Evolutionary conservation across 2,797 vertebrate genomes (phyloP).

Genomic region (Malurus splendens): DNA sequence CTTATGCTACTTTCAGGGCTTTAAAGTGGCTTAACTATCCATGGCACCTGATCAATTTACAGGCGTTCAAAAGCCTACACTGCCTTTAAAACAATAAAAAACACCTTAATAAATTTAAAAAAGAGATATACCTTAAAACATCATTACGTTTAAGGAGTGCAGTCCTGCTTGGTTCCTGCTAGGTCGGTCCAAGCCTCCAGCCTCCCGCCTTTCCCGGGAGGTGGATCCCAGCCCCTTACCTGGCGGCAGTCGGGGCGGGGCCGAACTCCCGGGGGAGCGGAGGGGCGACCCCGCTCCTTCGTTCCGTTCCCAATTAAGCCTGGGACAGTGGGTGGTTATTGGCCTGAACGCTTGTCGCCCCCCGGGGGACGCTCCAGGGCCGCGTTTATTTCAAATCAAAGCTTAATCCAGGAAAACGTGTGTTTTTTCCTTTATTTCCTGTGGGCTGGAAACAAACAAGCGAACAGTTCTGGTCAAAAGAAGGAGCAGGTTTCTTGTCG

Average conservation of each 20-base stretch:
- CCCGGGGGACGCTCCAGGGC: background rate
- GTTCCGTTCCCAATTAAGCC: slow-evolving; percentile 25
- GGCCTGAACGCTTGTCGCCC: background rate
- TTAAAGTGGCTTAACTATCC: background rate
- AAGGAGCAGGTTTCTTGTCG: background rate
- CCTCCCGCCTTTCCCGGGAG: fast-evolving
- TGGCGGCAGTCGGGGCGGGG: background rate
- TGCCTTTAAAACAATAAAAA: background rate
- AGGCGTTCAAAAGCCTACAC: background rate
- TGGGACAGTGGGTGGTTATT: background rate
- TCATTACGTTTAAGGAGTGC: background rate
- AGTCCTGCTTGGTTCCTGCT: background rate
- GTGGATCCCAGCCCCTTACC: background rate
- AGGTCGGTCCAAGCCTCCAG: background rate
- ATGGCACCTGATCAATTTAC: background rate
- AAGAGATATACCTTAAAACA: background rate
- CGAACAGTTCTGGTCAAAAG: background rate
- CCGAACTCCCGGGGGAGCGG: fast-evolving
- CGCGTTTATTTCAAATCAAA: background rate
- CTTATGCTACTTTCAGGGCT: background rate
- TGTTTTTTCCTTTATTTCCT: background rate
- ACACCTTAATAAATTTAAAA: background rate
- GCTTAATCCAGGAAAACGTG: background rate
- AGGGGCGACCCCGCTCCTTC: background rate
- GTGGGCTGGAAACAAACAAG: background rate